These are phyloP conservation scores for Tauraco erythrolophus DNA, from an alignment of 2,113 vertebrate genomes.

Conservation along the genomic window DNA sequence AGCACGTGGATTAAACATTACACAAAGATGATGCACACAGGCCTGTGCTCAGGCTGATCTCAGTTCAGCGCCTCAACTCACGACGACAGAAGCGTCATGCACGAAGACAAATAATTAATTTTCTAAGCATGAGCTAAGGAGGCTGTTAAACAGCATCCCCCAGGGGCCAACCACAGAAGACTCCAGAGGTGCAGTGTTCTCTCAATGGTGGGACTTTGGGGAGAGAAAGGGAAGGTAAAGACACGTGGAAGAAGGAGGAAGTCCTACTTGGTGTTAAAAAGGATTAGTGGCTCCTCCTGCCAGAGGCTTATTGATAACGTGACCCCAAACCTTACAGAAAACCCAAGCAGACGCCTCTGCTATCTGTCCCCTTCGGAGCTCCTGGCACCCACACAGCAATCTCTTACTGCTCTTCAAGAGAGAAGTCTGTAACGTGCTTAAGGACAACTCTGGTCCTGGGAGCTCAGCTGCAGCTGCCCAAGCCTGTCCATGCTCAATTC, in stretches of 20 bases:
- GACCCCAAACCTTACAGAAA: neutral
- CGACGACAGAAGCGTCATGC: neutral
- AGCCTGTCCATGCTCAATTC: neutral
- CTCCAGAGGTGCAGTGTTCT: neutral
- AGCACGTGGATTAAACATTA: neutral
- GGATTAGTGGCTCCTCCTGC: neutral
- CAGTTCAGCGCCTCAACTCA: neutral
- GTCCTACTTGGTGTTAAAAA: neutral
- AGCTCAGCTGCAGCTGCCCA: neutral
- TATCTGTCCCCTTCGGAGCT: neutral
- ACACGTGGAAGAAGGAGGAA: neutral
- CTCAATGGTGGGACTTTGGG: neutral
- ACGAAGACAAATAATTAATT: neutral
- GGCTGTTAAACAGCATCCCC: neutral
- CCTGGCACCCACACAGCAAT: neutral
- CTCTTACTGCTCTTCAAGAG: neutral
- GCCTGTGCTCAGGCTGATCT: neutral
- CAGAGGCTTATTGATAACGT: fast-evolving
- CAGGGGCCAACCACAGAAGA: neutral
- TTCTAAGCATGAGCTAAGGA: neutral
- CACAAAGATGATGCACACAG: neutral
- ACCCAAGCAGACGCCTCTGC: neutral
- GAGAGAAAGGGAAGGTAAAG: neutral
- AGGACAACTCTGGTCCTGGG: neutral
- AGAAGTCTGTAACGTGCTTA: fast-evolving